Conservation (phyloP, 2,888 invertebrate species). For the Pachymerium ferrugineum region DNA sequence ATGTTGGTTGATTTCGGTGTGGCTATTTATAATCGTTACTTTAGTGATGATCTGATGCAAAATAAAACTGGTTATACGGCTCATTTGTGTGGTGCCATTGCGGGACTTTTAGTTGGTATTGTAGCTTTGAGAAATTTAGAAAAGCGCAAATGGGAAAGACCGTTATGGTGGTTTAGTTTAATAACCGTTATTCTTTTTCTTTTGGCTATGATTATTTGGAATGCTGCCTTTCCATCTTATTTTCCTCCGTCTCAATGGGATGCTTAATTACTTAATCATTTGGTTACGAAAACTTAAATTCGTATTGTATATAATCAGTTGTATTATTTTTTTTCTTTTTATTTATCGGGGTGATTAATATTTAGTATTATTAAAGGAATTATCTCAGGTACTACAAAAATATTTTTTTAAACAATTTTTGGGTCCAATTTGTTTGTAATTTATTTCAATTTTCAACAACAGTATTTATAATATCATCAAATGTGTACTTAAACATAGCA, state of each 20-base stretch:
- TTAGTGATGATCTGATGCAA: conserved; percentile 56
- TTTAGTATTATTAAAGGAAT: background rate
- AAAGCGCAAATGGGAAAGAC: conserved; percentile 71
- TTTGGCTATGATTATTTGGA: conserved; percentile 66
- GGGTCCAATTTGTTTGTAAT: too few species aligned
- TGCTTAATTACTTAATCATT: background rate
- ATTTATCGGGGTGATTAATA: background rate
- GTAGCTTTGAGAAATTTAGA: conserved; percentile 77
- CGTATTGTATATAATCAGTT: too few species aligned
- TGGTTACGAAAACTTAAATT: too few species aligned
- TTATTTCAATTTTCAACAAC: too few species aligned
- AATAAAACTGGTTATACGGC: conserved; percentile 71
- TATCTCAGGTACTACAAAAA: too few species aligned
- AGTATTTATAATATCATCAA: too few species aligned
- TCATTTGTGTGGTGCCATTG: conserved; percentile 84
- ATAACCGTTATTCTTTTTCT: conserved; percentile 64
- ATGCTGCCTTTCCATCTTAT: conserved; percentile 52
- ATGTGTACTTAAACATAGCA: too few species aligned
- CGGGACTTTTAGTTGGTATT: conserved; percentile 76
- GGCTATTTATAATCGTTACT: conserved; percentile 83
- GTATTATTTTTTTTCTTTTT: background rate
- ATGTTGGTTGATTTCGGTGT: conserved; percentile 79
- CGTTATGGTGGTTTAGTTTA: conserved; percentile 75
- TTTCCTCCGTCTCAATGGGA: conserved; percentile 39
- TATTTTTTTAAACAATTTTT: too few species aligned